Evolutionary conservation across 2,888 invertebrate species (phyloP), one percentile per base, ranked within the genome.

Genomic region (Vannuccia rotundouncinata): DNA sequence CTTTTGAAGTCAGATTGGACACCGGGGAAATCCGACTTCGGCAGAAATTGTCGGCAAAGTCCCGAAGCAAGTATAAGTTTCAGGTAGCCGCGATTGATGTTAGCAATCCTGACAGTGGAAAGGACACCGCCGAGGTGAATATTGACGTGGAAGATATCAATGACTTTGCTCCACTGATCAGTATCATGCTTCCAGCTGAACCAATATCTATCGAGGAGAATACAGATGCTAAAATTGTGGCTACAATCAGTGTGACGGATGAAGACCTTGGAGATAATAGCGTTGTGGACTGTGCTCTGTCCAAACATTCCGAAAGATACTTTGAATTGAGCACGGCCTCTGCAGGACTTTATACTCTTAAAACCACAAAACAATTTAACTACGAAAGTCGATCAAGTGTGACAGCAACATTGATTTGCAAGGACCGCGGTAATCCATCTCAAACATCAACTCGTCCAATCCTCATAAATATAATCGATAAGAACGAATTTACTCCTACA

Each of bases 211-310:
- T 78, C 25, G 1, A 22, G 1, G 78, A 78, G 25, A 78, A 78
- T 29, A 1, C 60, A 1, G 25, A 5, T 1, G 28, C 78, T 27
- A 29, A 60, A 27, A 78, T 25, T 5, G 59, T 78, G 29, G 27
- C 29, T 74, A 78, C 78, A 1, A 78, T 78, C 1, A 78, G 60
- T 60, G 78, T 78, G 1, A 78, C 25, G 5, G 78, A 78, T 25
- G 25, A 78, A 22, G 78, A 78, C 60, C 27, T 78, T 60, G 78
- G 60, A 1, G 60, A 74, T 17, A 78, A 78, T 45, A 60, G 59
- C 17, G 22, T 60, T 2, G 78, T 78, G 1, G n/a, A 25, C 30
- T 78, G 78, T 60, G n/a, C 13, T 5, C 29, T 78, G 1, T 29
- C 25, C n/a, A 1, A 1, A 25, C 28, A 31, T 28, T 78, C 78